A percentile compares a stretch with the other conserved stretches of the same genome.
These are phyloP conservation scores for Lasiommata megera DNA, from an alignment of 2,888 invertebrate genomes.

Conservation along the genomic window DNA sequence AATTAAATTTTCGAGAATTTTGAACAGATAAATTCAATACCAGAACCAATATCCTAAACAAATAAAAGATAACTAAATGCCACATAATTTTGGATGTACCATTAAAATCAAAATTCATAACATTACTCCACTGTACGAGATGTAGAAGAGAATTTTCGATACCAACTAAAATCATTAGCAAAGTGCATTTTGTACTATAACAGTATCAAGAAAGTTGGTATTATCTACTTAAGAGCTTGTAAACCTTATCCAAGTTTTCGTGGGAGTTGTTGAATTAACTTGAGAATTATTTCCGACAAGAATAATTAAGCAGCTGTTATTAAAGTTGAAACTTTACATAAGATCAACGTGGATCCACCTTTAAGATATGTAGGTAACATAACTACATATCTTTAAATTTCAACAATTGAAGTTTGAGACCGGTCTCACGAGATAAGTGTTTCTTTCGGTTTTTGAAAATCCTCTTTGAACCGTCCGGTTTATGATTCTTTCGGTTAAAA, in stretches of 20 bases:
- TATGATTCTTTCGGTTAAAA: no score
- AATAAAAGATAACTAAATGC: no score
- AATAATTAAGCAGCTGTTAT: slow-evolving; percentile 22
- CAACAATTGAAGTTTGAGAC: not conserved
- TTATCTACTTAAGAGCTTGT: slow-evolving; percentile 19
- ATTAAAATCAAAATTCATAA: not conserved
- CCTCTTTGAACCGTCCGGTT: no score
- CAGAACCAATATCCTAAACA: no score
- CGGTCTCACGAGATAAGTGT: no score
- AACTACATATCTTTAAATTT: not conserved
- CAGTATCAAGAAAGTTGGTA: slow-evolving; percentile 15
- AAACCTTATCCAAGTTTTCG: slow-evolving; percentile 22
- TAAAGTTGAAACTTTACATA: slow-evolving; percentile 1
- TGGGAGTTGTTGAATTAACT: slow-evolving; percentile 19
- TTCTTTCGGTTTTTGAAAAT: no score
- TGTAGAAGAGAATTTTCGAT: not conserved
- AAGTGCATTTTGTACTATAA: slow-evolving; percentile 3
- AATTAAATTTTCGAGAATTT: no score
- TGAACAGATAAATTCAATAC: no score
- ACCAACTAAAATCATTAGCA: not conserved
- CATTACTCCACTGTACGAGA: no score
- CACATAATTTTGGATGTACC: no score
- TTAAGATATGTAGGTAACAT: no score
- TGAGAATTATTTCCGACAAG: slow-evolving; percentile 19
- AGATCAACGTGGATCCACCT: not conserved